Evolutionary conservation across 1,140 invertebrate genomes (phyloP).

Genomic region (Brachionus paranguensis): DNA sequence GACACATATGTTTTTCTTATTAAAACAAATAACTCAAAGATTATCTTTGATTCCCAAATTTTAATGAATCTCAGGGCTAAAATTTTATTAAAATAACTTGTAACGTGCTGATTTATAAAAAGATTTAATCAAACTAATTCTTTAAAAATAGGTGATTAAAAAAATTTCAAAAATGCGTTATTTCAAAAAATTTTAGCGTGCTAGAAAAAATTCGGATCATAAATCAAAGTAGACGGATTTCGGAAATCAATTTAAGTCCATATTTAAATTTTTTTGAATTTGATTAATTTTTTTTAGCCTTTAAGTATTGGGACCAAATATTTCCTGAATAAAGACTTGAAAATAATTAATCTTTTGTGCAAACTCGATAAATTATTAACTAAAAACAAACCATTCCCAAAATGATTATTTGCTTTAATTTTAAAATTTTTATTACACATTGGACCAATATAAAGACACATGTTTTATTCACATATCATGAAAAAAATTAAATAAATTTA

Average conservation of each 20-base stretch:
- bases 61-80: background rate
- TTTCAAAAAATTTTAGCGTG: background rate
- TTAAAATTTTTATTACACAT: background rate
- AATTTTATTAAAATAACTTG: background rate
- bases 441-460: background rate
- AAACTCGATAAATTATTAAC: background rate
- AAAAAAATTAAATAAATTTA: background rate
- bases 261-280: background rate
- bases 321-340: background rate
- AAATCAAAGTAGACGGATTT: background rate
- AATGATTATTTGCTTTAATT: background rate
- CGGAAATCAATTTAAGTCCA: background rate
- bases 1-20: conserved; percentile 31
- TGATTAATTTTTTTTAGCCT: background rate
- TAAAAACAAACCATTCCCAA: background rate
- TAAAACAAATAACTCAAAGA: background rate
- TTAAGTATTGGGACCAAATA: background rate
- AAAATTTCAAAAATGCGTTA: background rate
- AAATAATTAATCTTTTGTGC: background rate
- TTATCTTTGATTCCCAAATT: background rate
- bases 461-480: background rate
- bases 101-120: background rate
- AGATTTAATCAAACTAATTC: background rate
- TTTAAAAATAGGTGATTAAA: background rate
- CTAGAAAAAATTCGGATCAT: background rate